Percentiles rank a stretch among this genome's conserved stretches.
Conservation (phyloP, 2,113 vertebrate species). For the Callipepla squamata region DNA sequence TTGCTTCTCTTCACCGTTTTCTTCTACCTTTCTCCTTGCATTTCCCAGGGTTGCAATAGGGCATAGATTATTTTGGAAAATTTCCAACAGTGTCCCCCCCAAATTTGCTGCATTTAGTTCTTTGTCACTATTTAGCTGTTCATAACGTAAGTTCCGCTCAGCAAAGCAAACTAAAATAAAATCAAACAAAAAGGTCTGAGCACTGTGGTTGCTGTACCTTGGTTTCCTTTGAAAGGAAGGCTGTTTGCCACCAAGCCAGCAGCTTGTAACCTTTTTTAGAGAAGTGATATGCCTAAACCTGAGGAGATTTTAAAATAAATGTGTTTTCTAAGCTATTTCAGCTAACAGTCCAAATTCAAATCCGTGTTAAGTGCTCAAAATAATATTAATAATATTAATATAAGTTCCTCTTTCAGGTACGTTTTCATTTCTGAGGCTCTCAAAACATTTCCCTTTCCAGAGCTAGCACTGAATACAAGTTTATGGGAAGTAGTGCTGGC, state of each 20-base stretch:
- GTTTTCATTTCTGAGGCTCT: background rate
- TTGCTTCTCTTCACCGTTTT: constrained; percentile 15
- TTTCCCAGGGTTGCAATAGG: background rate
- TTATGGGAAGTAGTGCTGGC: background rate
- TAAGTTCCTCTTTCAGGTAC: background rate
- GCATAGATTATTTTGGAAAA: background rate
- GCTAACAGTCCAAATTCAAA: background rate
- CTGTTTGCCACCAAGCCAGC: background rate
- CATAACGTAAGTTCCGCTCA: background rate
- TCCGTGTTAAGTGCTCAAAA: background rate
- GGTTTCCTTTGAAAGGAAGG: background rate
- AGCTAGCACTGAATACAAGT: background rate
- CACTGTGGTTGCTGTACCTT: background rate
- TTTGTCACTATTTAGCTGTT: background rate
- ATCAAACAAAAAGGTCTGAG: background rate
- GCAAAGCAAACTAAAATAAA: background rate
- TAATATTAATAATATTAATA: background rate
- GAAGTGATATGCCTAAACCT: background rate
- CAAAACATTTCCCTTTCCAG: background rate
- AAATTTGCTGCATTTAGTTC: background rate
- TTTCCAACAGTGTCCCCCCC: background rate
- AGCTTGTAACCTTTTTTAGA: background rate
- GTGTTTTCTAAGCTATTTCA: background rate
- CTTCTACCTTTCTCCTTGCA: constrained; percentile 33
- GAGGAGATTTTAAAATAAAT: background rate